These are phyloP conservation scores for Pseudomugil tenellus DNA, from an alignment of 2,797 vertebrate species.

Conservation along the genomic window DNA sequence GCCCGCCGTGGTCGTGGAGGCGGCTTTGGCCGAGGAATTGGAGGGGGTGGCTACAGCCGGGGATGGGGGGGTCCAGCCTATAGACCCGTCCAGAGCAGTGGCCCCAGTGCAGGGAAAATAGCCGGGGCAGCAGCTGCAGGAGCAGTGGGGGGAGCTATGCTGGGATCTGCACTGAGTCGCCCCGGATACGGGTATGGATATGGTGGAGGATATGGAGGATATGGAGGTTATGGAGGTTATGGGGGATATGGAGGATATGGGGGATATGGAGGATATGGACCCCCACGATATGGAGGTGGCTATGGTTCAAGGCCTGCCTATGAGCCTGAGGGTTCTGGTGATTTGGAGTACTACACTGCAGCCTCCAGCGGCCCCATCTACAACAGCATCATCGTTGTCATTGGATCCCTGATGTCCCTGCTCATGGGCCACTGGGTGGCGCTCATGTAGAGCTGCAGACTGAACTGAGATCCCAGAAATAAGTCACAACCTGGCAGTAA, in stretches of 20 bases:
- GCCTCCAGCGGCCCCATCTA: slow-evolving; percentile 71
- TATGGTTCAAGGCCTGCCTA: slow-evolving; percentile 54
- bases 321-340: slow-evolving; percentile 77
- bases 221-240: slow-evolving; percentile 35
- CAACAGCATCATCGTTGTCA: slow-evolving; percentile 73
- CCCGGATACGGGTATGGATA: slow-evolving; percentile 72
- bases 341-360: slow-evolving; percentile 73
- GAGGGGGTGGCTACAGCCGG: slow-evolving; percentile 52
- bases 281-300: slow-evolving; percentile 39
- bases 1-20: slow-evolving; percentile 71
- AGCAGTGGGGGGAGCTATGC: slow-evolving; percentile 79
- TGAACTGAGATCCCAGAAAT: slow-evolving; percentile 10
- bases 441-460: slow-evolving; percentile 52
- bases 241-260: slow-evolving; percentile 41
- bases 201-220: slow-evolving; percentile 42
- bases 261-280: slow-evolving; percentile 55
- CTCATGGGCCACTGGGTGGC: slow-evolving; percentile 71
- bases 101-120: slow-evolving; percentile 78
- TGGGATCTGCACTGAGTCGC: slow-evolving; percentile 81
- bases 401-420: slow-evolving; percentile 70
- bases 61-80: slow-evolving; percentile 57
- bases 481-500: neutral
- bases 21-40: slow-evolving; percentile 50
- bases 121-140: slow-evolving; percentile 83
- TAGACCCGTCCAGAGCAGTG: slow-evolving; percentile 65